Percentiles rank a stretch among this genome's conserved stretches.
These are phyloP conservation scores for Oceanodroma leucorhoa DNA, from an alignment of 2,797 vertebrate species.

Conservation along the genomic window DNA sequence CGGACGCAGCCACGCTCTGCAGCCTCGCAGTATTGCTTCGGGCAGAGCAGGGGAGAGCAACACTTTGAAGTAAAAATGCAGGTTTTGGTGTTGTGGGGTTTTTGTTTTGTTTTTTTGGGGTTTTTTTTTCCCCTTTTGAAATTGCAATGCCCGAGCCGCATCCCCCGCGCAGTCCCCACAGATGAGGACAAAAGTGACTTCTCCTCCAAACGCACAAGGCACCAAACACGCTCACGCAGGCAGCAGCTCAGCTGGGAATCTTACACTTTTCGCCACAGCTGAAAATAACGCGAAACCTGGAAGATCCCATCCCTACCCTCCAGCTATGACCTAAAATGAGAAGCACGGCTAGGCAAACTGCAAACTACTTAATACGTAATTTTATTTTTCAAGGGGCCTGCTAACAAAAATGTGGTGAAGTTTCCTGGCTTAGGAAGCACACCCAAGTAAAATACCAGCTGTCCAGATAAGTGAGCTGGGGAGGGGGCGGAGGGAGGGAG, in stretches of 20 bases:
- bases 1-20: background rate
- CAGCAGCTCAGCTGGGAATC: conserved; percentile 8
- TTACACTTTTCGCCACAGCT: conserved; percentile 7
- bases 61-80: background rate
- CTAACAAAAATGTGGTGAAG: conserved; percentile 50
- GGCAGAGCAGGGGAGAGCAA: background rate
- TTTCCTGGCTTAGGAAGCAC: conserved; percentile 64
- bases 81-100: background rate
- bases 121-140: background rate
- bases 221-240: background rate
- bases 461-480: conserved; percentile 57
- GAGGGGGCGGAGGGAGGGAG: conserved; percentile 46
- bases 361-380: conserved; percentile 52
- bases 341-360: conserved; percentile 35
- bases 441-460: conserved; percentile 66
- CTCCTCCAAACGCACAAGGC: background rate
- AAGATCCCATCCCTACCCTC: conserved; percentile 56
- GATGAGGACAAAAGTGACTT: conserved; percentile 14
- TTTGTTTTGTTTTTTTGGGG: background rate
- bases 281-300: conserved; percentile 31
- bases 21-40: background rate
- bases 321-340: conserved; percentile 41
- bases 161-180: background rate
- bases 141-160: background rate
- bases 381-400: conserved; percentile 60